Conservation (phyloP, 2,113 vertebrate genomes). For the Aspiorhynchus laticeps region DNA sequence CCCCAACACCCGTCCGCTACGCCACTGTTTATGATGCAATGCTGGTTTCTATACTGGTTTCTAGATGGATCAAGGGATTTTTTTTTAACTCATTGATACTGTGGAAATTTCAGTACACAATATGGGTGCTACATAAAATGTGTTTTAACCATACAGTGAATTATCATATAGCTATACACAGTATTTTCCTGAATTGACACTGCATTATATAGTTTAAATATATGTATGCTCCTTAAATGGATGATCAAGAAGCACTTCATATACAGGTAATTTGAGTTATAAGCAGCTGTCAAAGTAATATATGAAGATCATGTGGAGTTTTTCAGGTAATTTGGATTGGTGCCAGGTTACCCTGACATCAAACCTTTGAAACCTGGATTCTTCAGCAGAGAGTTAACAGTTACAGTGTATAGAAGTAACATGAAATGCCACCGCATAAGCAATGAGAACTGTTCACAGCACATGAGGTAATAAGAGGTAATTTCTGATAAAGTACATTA, state of each 20-base stretch:
- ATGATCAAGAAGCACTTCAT: too few relatives aligned
- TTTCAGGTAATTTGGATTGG: background rate
- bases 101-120: background rate
- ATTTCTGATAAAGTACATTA: background rate
- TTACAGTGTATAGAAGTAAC: background rate
- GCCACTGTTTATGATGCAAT: too few relatives aligned
- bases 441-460: background rate
- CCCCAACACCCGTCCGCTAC: too few relatives aligned
- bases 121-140: background rate
- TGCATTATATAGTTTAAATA: background rate
- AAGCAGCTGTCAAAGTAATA: too few relatives aligned
- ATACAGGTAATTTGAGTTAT: too few relatives aligned
- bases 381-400: background rate
- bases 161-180: background rate
- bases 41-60: too few relatives aligned
- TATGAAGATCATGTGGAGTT: background rate
- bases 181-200: background rate
- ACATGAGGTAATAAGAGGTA: background rate
- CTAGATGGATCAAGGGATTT: background rate
- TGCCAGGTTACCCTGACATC: constrained; percentile 7
- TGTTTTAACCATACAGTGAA: background rate
- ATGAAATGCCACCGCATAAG: background rate
- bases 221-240: background rate
- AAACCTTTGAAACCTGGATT: background rate
- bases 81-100: background rate